Evolutionary conservation across 2,113 vertebrate species (phyloP), one percentile per base, ranked within the genome.

Genomic region (Triplophysa tibetana): DNA sequence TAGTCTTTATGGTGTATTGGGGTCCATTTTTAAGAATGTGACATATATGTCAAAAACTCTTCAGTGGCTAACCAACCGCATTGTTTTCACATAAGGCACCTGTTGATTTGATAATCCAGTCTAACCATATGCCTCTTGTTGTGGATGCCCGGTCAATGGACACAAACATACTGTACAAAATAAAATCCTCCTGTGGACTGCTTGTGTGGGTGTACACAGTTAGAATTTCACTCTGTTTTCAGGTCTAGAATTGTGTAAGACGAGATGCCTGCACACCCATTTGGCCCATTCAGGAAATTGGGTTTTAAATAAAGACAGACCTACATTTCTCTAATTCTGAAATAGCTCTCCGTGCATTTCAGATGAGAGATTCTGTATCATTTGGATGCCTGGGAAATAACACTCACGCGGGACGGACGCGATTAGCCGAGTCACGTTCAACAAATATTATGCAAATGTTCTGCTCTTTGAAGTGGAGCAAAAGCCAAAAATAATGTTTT

Each of bases 351-450:
- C 60, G n/a, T 1, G 6, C 54, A 9, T 73, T 67, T 52, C 67
- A 52, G 78, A 85, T 80, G 72, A 67, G 83, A 86, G 76, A 79
- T 77, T 78, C 38, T 38, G 81, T 83, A 88, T 89, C 83, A 82
- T 79, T 61, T 60, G 69, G 38, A 24, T 78, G 78, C 88, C 83
- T 78, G 76, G 88, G 81, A 87, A 87, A 88, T 83, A 61, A 68
- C n/a, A 67, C 65, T 16, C 84, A 86, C 75, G 56, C 14, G 66
- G 86, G 89, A 89, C 83, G 81, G 43, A 52, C 1, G 56, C 85
- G 89, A 88, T 91, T 84, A 89, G 80, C 29, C 79, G 48, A 23
- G 72, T 81, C 86, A 69, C 89, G 86, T 89, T 88, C 86, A 80
- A 72, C 62, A 83, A 63, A 89, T 88, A 62, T 89, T 88, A 43